A percentile compares a stretch with the other conserved stretches of the same genome.
Evolutionary conservation across 2,113 vertebrate genomes (phyloP).

Genomic region (Plotosus lineatus): DNA sequence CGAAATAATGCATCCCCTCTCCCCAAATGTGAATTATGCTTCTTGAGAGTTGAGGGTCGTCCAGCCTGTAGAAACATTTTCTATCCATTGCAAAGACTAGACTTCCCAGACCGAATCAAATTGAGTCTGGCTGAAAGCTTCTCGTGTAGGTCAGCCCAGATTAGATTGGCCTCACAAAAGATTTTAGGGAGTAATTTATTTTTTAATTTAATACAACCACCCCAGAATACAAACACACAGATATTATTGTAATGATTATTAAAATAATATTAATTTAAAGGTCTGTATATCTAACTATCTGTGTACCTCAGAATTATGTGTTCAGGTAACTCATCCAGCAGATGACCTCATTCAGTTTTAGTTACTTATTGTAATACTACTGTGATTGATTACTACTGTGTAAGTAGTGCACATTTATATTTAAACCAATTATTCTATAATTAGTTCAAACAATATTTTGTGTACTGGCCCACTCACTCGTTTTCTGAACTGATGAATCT

Average conservation of each 20-base stretch:
- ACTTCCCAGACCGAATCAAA: neutral
- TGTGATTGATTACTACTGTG: no score
- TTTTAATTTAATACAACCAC: slow-evolving; percentile 23
- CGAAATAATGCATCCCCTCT: neutral
- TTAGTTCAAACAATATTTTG: neutral
- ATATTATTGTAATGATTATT: no score
- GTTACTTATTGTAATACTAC: neutral
- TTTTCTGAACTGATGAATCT: no score
- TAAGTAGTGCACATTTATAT: neutral
- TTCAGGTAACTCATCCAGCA: no score
- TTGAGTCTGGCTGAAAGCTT: neutral
- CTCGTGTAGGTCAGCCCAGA: neutral
- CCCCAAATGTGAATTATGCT: neutral
- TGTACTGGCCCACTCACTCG: no score
- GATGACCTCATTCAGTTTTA: neutral
- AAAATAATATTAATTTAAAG: no score
- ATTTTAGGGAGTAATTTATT: neutral
- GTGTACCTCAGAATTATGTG: no score
- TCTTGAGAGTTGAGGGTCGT: neutral
- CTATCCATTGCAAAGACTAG: neutral
- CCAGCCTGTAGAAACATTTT: neutral
- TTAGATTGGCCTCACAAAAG: slow-evolving; percentile 29
- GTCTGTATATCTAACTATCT: no score
- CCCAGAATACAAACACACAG: neutral
- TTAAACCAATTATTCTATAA: neutral